Percentiles rank a stretch among this genome's conserved stretches.
Evolutionary conservation across 2,113 vertebrate species (phyloP).

Genomic region (Gymnorhina tibicen): DNA sequence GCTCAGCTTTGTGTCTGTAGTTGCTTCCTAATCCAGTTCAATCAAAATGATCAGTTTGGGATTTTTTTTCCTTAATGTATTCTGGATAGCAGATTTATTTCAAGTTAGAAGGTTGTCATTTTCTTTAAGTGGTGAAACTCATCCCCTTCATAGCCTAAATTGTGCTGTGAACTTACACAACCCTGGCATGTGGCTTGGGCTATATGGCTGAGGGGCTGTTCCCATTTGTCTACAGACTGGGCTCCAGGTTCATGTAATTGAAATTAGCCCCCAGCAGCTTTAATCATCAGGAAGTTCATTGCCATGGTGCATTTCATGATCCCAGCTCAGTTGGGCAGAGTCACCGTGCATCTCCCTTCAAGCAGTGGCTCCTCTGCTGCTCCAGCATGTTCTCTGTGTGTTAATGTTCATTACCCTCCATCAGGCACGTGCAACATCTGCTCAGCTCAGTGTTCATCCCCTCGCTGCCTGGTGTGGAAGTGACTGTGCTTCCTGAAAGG

Average conservation of each 20-base stretch:
- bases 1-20: not conserved
- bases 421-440: not conserved
- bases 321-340: not conserved
- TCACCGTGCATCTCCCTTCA: rapidly evolving
- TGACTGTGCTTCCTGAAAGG: constrained; percentile 4
- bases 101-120: not conserved
- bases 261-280: not conserved
- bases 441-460: not conserved
- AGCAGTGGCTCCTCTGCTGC: not conserved
- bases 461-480: not conserved
- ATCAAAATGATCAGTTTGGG: not conserved
- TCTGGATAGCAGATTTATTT: not conserved
- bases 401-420: not conserved
- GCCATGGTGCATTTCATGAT: not conserved
- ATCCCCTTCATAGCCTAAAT: not conserved
- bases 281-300: not conserved
- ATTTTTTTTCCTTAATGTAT: not conserved
- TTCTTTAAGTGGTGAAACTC: not conserved
- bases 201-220: not conserved
- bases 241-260: not conserved
- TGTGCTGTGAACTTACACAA: not conserved
- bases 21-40: not conserved
- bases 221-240: not conserved
- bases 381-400: not conserved
- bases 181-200: rapidly evolving